Evolutionary conservation across 2,888 invertebrate genomes (phyloP).

Genomic region (Drosophila mimetica): DNA sequence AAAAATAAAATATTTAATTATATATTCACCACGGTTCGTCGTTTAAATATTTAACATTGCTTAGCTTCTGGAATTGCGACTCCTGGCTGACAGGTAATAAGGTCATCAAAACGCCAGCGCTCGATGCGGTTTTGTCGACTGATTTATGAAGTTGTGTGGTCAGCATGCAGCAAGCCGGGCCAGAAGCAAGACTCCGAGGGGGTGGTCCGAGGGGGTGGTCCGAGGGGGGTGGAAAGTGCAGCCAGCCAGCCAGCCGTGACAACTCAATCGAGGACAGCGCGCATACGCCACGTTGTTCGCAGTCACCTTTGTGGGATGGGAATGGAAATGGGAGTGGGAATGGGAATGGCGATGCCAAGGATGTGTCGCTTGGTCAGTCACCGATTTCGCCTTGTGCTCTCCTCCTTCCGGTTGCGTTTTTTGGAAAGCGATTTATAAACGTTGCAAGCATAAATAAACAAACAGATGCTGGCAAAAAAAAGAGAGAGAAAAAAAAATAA

Average conservation of each 20-base stretch:
- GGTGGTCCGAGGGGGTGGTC: not conserved
- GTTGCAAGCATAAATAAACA: constrained; percentile 80
- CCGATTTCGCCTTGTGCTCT: constrained; percentile 39
- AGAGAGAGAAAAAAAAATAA: not conserved
- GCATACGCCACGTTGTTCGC: constrained; percentile 66
- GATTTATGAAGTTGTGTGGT: constrained; percentile 67
- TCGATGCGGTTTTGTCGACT: constrained; percentile 67
- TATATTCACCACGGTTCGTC: constrained; percentile 14
- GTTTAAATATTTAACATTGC: constrained; percentile 68
- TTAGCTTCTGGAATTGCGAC: constrained; percentile 30
- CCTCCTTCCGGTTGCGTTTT: constrained; percentile 31
- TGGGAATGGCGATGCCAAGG: constrained; percentile 19
- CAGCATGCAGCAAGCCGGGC: constrained; percentile 28
- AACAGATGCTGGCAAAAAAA: constrained; percentile 61
- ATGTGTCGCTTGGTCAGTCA: constrained; percentile 49
- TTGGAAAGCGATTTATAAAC: constrained; percentile 77
- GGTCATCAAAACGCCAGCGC: constrained; percentile 66
- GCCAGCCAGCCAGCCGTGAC: constrained; percentile 50
- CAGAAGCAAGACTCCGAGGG: constrained; percentile 1
- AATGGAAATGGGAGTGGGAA: not conserved
- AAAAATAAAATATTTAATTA: too few species aligned
- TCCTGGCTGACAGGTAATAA: constrained; percentile 58
- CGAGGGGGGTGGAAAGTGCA: not conserved
- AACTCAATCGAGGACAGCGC: constrained; percentile 74
- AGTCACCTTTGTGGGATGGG: constrained; percentile 44